Base-by-base conservation (phyloP, 1,140 invertebrate species). In the Brachionus paranguensis region DNA sequence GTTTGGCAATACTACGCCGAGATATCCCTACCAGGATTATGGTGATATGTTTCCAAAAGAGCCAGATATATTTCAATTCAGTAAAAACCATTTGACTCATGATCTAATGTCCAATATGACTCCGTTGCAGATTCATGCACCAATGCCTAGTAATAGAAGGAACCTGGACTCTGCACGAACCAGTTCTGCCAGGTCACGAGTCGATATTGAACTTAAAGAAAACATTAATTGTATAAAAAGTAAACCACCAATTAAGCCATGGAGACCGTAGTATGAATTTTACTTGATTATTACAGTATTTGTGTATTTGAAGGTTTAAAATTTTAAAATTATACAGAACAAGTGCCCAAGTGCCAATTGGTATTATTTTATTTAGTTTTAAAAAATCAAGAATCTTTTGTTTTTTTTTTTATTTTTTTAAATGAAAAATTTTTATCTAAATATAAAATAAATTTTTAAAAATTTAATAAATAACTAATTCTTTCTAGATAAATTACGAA, bases 31-130 rank as follows among this genome's bases (percentile, higher is more conserved):
- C 27, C 68, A 72, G n/a, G 29, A 27, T 50, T 76, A 76, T 14
- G 72, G 72, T 27, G 45, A 76, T 50, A 76, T 76, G 41, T 47
- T 11, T 50, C 14, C 4, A 47, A 47, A 50, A 72, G 29, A 72
- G 7, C 29, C 68, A 76, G 72, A 76, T 50, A 24, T 76, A 27
- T 76, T 47, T 76, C 41, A 76, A 50, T 76, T 47, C 45, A 76
- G 41, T 76, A 47, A 10, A 24, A 60, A 81, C 17, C 78, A 81
- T 45, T 81, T 81, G 43, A 64, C 78, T 33, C 78, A 81, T 64
- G 29, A 81, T n/a, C 45, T 81, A 60, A 81, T 81, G 78, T 81
- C 78, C 8, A 81, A 68, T 81, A 43, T 81, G n/a, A 53, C 60
- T 41, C 78, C 78, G 6, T 81, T 81, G 41, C 53, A 60, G n/a